Percentiles rank a stretch among this genome's conserved stretches.
Evolutionary conservation across 1,140 invertebrate genomes (phyloP).

Genomic region (Orchesella cincta): DNA sequence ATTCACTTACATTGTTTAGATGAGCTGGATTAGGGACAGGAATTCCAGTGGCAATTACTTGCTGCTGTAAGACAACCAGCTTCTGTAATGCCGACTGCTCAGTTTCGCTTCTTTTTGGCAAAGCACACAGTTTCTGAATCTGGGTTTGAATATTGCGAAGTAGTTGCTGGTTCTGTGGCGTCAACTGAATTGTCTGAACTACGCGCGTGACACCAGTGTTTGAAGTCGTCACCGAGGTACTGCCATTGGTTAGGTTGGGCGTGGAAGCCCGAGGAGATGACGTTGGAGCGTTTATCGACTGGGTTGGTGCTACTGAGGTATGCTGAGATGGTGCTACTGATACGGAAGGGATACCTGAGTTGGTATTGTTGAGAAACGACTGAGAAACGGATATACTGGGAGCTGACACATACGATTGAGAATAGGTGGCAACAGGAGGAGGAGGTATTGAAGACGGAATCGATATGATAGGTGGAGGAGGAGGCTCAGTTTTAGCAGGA

Average conservation of each 20-base stretch:
- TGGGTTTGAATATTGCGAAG: conserved; percentile 48
- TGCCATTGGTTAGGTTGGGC: background rate
- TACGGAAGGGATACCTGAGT: background rate
- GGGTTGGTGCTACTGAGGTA: background rate
- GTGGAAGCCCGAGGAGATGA: background rate
- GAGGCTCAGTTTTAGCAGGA: conserved; percentile 15
- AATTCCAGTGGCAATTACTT: conserved; percentile 49
- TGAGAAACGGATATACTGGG: conserved; percentile 6
- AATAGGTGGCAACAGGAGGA: background rate
- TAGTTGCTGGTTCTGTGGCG: conserved; percentile 47
- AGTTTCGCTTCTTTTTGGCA: conserved; percentile 43
- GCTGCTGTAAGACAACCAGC: conserved; percentile 46
- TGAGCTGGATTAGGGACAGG: conserved; percentile 43
- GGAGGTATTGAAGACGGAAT: background rate
- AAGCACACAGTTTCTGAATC: conserved; percentile 40
- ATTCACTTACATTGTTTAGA: conserved; percentile 41
- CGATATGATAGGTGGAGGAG: conserved; percentile 1
- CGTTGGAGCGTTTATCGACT: background rate
- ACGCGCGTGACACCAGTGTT: conserved; percentile 30
- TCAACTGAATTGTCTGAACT: conserved; percentile 49
- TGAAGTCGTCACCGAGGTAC: background rate
- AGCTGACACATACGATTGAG: background rate
- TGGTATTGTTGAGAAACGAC: background rate
- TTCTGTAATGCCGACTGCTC: conserved; percentile 50
- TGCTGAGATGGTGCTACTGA: background rate